Evolutionary conservation across 2,888 invertebrate species (phyloP), one percentile per base, ranked within the genome.

Genomic region (Yponomeuta cagnagella): DNA sequence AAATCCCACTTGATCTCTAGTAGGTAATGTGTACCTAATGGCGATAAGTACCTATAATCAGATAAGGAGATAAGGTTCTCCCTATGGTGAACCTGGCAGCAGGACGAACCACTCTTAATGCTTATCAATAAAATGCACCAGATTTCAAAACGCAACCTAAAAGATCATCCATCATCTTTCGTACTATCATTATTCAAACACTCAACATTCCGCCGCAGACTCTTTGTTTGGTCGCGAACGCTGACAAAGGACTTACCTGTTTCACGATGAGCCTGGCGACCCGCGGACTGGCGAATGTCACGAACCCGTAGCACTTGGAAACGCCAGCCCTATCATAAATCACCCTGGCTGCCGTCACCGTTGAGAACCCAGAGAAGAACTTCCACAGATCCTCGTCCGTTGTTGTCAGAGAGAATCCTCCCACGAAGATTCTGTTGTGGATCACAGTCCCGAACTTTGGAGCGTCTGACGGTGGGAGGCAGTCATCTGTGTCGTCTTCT

Each of bases 341-440:
- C 76, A 99, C 98, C 92, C 99, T 98, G 70, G 98, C 97, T 68
- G 97, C 96, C 77, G 96, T 98, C 63, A 97, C 97, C 70, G 96
- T 96, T 70, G 98, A 98, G 80, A 97, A 97, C 70, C 95, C 94
- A 74, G 97, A 97, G 88, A 99, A 99, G 75, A 98, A 95, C 84
- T 97, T 96, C 89, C 97, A 96, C 75, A 99, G 90, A 83, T 98
- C 98, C 71, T 96, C 95, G 89, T 98, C 98, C 69, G 98, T 97
- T 68, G 98, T 98, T 81, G 96, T 97, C 79, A 97, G 95, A 72
- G 98, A 96, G 80, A 99, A 98, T 37, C 98, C 99, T 72, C 99
- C 98, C 70, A 99, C 98, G 88, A 99, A 99, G 80, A 99, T 97
- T 79, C 98, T 93, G 88, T 98, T 98, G 73, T 98, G 98, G 79